Evolutionary conservation across 2,113 vertebrate genomes (phyloP).

Genomic region (Chionomys nivalis): DNA sequence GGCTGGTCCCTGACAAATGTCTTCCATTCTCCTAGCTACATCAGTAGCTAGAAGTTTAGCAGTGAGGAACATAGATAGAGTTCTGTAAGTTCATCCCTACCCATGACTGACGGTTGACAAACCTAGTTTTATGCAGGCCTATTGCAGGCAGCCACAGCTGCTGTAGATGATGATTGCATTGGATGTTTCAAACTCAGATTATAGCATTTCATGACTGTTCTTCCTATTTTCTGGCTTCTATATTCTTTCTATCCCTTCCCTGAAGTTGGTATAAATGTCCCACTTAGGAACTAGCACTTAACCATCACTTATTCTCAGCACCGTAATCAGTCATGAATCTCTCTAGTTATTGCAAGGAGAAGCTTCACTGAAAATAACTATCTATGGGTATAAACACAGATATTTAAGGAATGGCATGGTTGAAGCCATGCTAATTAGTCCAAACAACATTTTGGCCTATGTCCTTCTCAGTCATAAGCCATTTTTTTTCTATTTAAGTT

Average conservation of each 20-base stretch:
- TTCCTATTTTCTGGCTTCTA: too few relatives aligned
- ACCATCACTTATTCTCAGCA: background rate
- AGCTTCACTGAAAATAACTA: background rate
- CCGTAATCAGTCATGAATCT: background rate
- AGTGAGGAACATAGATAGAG: background rate
- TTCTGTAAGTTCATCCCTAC: background rate
- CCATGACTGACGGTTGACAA: background rate
- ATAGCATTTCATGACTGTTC: too few relatives aligned
- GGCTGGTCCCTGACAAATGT: background rate
- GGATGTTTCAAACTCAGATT: too few relatives aligned
- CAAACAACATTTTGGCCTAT: background rate
- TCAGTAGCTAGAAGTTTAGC: background rate
- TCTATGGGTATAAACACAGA: background rate
- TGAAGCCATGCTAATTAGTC: background rate
- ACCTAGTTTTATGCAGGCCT: background rate
- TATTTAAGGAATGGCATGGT: background rate
- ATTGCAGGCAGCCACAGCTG: background rate
- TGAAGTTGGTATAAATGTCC: too few relatives aligned
- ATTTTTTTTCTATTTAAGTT: background rate
- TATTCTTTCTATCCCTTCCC: too few relatives aligned
- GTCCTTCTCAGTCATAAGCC: background rate
- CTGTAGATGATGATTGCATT: too few relatives aligned
- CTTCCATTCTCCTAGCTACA: background rate
- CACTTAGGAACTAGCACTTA: background rate
- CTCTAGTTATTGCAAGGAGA: background rate